These are phyloP conservation scores for Gnathonemus longibarbis DNA, from an alignment of 2,113 vertebrate genomes.

Conservation along the genomic window DNA sequence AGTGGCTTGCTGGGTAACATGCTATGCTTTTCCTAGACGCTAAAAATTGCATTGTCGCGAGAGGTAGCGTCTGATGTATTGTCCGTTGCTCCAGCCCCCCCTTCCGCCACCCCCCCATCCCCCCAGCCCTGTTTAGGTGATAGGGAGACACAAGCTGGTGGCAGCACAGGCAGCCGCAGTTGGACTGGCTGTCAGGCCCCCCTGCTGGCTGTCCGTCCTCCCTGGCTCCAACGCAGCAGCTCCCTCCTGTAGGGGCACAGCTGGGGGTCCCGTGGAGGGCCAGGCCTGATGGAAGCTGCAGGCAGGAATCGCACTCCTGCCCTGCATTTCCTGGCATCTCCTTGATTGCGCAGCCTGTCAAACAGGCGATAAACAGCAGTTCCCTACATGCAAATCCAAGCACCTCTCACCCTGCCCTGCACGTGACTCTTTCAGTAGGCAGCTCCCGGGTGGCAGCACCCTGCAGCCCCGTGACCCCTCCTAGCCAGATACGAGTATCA, in stretches of 20 bases:
- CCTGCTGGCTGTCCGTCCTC: constrained; percentile 47
- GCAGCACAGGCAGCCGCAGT: constrained; percentile 37
- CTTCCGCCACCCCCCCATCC: not conserved
- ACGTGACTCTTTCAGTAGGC: not conserved
- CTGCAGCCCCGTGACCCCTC: not conserved
- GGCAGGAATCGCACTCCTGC: not conserved
- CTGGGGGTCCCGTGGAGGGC: not conserved
- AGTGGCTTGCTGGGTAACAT: constrained; percentile 39
- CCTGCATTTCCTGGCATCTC: not conserved
- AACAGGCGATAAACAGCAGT: not conserved
- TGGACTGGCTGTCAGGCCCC: constrained; percentile 52
- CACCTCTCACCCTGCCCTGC: not conserved
- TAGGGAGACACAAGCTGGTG: not conserved
- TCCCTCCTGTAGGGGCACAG: constrained; percentile 33
- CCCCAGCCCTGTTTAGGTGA: not conserved
- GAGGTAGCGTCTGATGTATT: constrained; percentile 46
- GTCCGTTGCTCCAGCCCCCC: not conserved
- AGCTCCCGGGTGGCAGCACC: not conserved
- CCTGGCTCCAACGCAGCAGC: constrained; percentile 40
- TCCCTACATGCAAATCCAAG: not conserved
- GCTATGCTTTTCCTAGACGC: constrained; percentile 33
- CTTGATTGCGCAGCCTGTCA: not conserved
- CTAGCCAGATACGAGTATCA: not conserved
- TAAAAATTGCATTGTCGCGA: constrained; percentile 29
- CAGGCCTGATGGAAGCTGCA: not conserved